Conservation (phyloP, 2,888 invertebrate genomes). For the Chalcis sispes region DNA sequence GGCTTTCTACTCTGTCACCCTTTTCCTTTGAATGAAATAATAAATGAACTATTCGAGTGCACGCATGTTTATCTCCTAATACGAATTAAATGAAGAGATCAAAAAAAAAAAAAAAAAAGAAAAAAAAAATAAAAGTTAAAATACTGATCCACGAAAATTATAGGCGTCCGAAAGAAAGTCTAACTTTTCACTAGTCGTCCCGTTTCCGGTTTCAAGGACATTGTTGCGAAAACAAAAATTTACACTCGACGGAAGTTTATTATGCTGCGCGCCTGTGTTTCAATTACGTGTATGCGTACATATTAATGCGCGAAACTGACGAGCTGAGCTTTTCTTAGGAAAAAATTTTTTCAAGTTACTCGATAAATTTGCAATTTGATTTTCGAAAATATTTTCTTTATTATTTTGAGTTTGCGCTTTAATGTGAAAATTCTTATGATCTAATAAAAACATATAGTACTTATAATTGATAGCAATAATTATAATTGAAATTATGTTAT, state of each 20-base stretch:
- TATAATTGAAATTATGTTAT: too few species aligned
- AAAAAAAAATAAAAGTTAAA: slow-evolving; percentile 8
- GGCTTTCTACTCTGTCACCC: slow-evolving; percentile 15
- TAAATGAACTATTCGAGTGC: slow-evolving; percentile 9
- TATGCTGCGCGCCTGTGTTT: slow-evolving; percentile 42
- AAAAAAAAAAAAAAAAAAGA: slow-evolving; percentile 7
- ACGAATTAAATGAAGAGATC: too few species aligned
- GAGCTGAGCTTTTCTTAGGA: slow-evolving; percentile 36
- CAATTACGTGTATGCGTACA: slow-evolving; percentile 23
- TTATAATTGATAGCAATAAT: too few species aligned
- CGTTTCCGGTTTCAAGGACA: slow-evolving; percentile 71
- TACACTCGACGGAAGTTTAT: slow-evolving; percentile 36
- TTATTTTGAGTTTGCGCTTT: not conserved
- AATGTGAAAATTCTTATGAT: not conserved
- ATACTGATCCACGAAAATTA: slow-evolving; percentile 2
- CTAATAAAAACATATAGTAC: too few species aligned
- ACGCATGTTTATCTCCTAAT: slow-evolving; percentile 27
- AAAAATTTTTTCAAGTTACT: slow-evolving; percentile 20
- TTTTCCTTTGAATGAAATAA: slow-evolving; percentile 25
- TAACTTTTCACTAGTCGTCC: slow-evolving; percentile 57
- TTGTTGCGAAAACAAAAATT: slow-evolving; percentile 55
- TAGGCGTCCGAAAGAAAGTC: slow-evolving; percentile 33
- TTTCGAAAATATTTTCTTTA: not conserved
- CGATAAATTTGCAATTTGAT: slow-evolving; percentile 5
- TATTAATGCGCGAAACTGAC: slow-evolving; percentile 43